Conservation (phyloP, 37 sponge, comb jelly and placozoan genomes). For the Ianthella basta region DNA sequence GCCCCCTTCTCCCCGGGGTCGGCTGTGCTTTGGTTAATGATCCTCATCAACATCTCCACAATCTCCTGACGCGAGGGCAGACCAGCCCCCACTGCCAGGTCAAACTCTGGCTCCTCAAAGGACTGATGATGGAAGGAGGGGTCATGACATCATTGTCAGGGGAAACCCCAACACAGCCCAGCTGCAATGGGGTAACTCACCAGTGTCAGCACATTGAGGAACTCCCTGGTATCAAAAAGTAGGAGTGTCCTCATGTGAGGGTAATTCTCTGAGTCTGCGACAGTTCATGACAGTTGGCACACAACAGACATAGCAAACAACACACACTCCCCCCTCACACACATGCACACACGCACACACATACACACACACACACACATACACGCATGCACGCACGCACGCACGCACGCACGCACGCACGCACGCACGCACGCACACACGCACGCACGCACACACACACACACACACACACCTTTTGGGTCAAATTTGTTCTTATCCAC, state of each 20-base stretch:
- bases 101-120: conserved; percentile 84
- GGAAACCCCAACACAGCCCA: not conserved
- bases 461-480: not conserved
- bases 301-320: no score
- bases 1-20: not conserved
- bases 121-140: conserved; percentile 61
- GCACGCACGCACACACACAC: no score
- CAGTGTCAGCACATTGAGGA: conserved; percentile 84
- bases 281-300: no score
- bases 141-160: conserved; percentile 3
- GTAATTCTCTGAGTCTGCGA: conserved; percentile 56
- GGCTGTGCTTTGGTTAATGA: conserved; percentile 49
- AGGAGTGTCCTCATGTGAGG: conserved; percentile 80
- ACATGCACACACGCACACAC: no score
- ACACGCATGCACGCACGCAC: no score
- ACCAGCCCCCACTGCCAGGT: conserved; percentile 34
- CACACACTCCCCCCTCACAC: no score
- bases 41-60: conserved; percentile 60
- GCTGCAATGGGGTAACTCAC: conserved; percentile 12
- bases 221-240: conserved; percentile 82
- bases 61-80: conserved; percentile 67
- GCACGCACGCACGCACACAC: no score
- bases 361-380: no score
- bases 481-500: not conserved
- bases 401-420: no score